phyloP scores from a whole-genome alignment of 2,888 invertebrate species.

The Exocentrus adspersus region DNA sequence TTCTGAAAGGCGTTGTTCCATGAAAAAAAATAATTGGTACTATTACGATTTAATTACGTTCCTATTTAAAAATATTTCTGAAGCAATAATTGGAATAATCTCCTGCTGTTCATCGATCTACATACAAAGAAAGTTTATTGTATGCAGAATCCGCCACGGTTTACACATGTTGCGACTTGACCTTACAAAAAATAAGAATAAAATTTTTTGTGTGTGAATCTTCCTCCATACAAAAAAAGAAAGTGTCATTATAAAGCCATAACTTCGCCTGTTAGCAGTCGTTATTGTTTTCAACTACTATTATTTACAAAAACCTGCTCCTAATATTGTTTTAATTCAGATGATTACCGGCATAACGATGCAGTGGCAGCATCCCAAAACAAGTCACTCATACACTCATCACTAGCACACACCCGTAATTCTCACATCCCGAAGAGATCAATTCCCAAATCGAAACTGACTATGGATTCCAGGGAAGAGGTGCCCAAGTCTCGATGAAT shows the following conservation, averaged over 20 bases:
- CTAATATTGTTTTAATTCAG: too few relatives aligned
- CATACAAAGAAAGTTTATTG: neutral
- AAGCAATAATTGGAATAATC: neutral
- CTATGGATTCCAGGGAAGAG: constrained; percentile 9
- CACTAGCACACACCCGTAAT: neutral
- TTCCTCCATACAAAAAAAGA: too few relatives aligned
- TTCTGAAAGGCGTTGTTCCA: neutral
- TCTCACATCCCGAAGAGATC: neutral
- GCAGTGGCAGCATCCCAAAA: neutral
- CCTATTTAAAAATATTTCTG: too few relatives aligned
- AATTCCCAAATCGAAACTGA: constrained; percentile 19
- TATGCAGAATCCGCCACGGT: neutral
- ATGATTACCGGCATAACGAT: constrained; percentile 1
- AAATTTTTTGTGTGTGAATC: too few relatives aligned
- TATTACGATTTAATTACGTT: neutral
- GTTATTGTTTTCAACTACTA: too few relatives aligned
- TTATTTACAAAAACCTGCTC: too few relatives aligned
- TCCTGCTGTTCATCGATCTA: neutral
- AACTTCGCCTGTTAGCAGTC: too few relatives aligned
- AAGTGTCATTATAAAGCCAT: too few relatives aligned
- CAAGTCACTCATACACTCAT: neutral
- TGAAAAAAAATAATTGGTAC: neutral
- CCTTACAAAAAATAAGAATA: too few relatives aligned
- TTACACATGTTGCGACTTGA: neutral
- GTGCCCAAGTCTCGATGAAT: constrained; percentile 4